Conservation (phyloP, 2,113 vertebrate genomes). For the Myodes glareolus region DNA sequence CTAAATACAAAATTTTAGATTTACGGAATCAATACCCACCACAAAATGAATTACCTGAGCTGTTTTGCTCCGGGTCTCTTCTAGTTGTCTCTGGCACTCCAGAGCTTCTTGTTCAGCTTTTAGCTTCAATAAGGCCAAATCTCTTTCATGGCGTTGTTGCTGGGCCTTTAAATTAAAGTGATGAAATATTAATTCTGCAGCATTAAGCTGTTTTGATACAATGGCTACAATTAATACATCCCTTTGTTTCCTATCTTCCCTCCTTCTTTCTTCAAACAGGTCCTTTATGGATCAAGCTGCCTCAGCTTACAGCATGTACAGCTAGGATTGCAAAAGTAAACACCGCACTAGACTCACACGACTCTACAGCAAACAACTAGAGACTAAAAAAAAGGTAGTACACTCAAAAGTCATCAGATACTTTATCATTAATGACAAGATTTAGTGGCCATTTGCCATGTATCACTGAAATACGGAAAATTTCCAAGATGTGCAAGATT, state of each 20-base stretch:
- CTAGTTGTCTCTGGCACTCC: constrained; percentile 92
- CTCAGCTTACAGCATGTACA: background rate
- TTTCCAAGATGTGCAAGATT: background rate
- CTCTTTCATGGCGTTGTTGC: constrained; percentile 93
- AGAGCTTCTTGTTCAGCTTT: constrained; percentile 95
- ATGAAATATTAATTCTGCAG: constrained; percentile 20
- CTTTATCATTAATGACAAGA: constrained; percentile 11
- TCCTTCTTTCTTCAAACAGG: background rate
- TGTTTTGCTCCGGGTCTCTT: constrained; percentile 92
- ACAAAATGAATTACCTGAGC: constrained; percentile 89
- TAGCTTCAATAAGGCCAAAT: constrained; percentile 93
- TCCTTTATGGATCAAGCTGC: background rate
- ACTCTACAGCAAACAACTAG: background rate
- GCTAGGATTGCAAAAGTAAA: background rate
- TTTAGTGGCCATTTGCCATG: background rate
- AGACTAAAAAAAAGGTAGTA: background rate
- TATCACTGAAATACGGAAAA: constrained; percentile 30
- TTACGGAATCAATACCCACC: background rate
- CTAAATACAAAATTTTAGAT: constrained; percentile 18
- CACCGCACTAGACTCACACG: background rate
- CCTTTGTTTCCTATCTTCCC: background rate
- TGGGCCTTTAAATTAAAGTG: constrained; percentile 88
- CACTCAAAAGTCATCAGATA: background rate
- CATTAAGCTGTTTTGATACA: background rate
- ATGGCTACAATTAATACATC: background rate